Conservation (phyloP, 2,888 invertebrate species). For the Ennomos erosarius region DNA sequence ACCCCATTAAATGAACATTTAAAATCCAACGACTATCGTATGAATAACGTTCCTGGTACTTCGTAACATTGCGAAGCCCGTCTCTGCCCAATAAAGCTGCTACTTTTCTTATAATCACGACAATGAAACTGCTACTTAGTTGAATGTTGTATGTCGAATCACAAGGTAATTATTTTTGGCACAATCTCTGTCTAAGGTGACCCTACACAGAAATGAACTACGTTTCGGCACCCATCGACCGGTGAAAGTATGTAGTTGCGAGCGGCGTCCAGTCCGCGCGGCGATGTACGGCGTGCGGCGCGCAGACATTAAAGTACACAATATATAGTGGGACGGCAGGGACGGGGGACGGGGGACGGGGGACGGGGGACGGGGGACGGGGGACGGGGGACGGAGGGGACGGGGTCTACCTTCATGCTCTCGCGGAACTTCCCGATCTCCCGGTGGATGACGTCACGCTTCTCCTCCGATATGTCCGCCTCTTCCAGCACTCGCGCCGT, state of each 20-base stretch:
- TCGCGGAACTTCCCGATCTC: slow-evolving; percentile 99
- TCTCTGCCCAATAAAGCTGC: no score
- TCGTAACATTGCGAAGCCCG: no score
- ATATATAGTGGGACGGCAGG: slow-evolving; percentile 5
- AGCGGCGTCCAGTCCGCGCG: background rate
- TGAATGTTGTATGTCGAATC: no score
- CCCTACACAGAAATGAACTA: no score
- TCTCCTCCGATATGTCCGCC: slow-evolving; percentile 97
- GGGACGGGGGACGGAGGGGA: slow-evolving; percentile 26
- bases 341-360: slow-evolving; percentile 15
- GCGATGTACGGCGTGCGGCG: slow-evolving; percentile 29
- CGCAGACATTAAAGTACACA: slow-evolving; percentile 25
- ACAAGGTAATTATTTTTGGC: no score
- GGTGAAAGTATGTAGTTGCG: background rate
- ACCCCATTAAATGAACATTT: no score
- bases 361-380: slow-evolving; percentile 12
- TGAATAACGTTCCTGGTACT: no score
- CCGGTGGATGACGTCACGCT: slow-evolving; percentile 97
- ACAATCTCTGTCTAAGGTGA: no score
- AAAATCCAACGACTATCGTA: no score
- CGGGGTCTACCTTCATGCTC: slow-evolving; percentile 94
- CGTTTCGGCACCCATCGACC: no score
- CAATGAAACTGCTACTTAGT: no score
- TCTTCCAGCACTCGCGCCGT: slow-evolving; percentile 90
- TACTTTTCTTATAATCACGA: no score